Conservation (phyloP, 2,888 invertebrate species). For the Apotomis capreana region DNA sequence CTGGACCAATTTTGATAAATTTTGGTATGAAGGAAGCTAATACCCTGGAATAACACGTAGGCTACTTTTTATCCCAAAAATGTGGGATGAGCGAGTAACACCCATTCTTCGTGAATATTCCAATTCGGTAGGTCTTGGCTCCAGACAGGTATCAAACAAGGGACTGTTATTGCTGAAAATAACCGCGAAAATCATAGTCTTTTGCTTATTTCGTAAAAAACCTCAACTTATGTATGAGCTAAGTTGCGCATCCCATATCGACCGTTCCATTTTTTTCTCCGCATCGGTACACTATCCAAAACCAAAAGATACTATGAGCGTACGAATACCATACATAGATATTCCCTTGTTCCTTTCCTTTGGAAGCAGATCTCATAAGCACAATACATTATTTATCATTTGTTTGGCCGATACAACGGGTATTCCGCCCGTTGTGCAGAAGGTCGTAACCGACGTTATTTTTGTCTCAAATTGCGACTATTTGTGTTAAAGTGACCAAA, state of each 20-base stretch:
- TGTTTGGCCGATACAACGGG: slow-evolving; percentile 27
- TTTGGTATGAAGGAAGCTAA: too few relatives aligned
- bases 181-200: not conserved
- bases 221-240: not conserved
- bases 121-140: too few relatives aligned
- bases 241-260: slow-evolving; percentile 14
- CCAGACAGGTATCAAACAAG: too few relatives aligned
- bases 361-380: slow-evolving; percentile 21
- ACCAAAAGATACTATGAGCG: not conserved
- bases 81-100: too few relatives aligned
- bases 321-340: not conserved
- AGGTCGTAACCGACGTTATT: slow-evolving; percentile 1
- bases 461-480: not conserved
- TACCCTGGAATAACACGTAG: too few relatives aligned
- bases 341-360: not conserved
- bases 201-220: not conserved
- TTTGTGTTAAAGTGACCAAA: slow-evolving; percentile 5
- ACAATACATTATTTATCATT: slow-evolving; percentile 40
- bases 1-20: too few relatives aligned
- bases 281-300: slow-evolving; percentile 9
- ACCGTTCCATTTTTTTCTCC: slow-evolving; percentile 15
- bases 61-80: too few relatives aligned
- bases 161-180: too few relatives aligned
- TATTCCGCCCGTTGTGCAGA: not conserved
- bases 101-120: too few relatives aligned